Evolutionary conservation across 1,140 invertebrate genomes (phyloP), one percentile per base, ranked within the genome.

Genomic region (Drosophila punjabiensis): DNA sequence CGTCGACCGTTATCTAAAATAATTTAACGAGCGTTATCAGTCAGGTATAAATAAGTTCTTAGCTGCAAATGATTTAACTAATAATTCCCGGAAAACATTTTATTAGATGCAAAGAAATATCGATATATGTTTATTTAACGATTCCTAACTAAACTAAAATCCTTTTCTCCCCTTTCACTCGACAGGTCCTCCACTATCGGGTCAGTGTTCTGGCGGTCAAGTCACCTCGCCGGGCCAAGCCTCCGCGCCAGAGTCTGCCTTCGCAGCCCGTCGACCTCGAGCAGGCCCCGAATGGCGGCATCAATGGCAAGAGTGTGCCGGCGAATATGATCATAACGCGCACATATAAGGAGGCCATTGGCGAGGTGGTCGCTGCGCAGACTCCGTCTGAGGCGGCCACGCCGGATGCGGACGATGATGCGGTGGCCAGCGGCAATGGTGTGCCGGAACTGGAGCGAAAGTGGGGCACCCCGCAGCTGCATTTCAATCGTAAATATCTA

Each of bases 401-500:
- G 9, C 64, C 78, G 9, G 79, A 76, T 10, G 47, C 53, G 10
- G 79, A 82, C 30, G 77, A 66, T 59, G 78, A 73, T 32, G 55
- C 35, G 32, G 35, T 20, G 24, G 16, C 39, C 55, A 18, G n/a
- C 16, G n/a, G 48, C 39, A 33, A 39, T 30, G 37, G 30, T 2
- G 32, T 32, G 4, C 24, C 37, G 53, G 85, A 89, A 43, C 41
- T 90, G 6, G 73, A 86, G 52, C 79, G 83, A 10, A 92, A 92
- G 56, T 93, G 92, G 92, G 92, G 92, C 14, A 93, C 92, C 14
- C 92, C 92, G 9, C 92, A 92, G 39, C 48, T 93, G 60, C 89
- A 93, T 58, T 93, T 93, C 18, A 93, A 93, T 74, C 79, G 92
- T n/a, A 93, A 93, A 52, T 93, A 92, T 55, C 71, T 93, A 60